Conservation (phyloP, 2,113 vertebrate genomes). For the Euleptes europaea region DNA sequence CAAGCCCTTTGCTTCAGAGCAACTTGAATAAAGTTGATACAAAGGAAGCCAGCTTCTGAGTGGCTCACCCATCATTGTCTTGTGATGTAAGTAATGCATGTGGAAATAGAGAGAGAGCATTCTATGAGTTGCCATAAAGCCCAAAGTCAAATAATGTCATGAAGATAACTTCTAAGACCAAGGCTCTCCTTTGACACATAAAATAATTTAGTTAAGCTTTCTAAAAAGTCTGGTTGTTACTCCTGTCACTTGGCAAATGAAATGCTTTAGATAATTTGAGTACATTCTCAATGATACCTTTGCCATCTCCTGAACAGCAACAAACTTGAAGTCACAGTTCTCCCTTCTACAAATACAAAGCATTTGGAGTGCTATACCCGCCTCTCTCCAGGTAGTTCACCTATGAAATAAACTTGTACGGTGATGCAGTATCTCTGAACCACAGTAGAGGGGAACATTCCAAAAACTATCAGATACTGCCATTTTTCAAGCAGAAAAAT, state of each 20-base stretch:
- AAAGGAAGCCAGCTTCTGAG: neutral
- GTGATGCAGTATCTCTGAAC: neutral
- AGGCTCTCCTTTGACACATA: conserved; percentile 36
- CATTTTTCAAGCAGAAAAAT: neutral
- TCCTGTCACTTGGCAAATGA: conserved; percentile 35
- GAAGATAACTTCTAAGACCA: conserved; percentile 44
- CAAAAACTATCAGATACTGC: neutral
- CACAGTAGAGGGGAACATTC: neutral
- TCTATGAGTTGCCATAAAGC: conserved; percentile 27
- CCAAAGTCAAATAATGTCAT: conserved; percentile 28
- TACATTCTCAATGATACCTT: conserved; percentile 20
- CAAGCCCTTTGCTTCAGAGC: neutral
- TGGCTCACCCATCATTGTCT: neutral
- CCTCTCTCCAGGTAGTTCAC: neutral
- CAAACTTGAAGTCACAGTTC: conserved; percentile 21
- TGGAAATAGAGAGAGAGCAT: conserved; percentile 24
- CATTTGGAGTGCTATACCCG: neutral
- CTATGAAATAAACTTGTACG: neutral
- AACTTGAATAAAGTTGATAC: neutral
- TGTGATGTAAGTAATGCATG: conserved; percentile 17
- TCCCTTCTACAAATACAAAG: neutral
- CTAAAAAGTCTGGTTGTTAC: conserved; percentile 46
- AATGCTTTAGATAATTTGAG: conserved; percentile 10
- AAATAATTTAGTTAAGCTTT: conserved; percentile 40
- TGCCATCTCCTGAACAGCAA: neutral